Conservation (phyloP, 2,797 vertebrate genomes). For the Ficedula albicollis region DNA sequence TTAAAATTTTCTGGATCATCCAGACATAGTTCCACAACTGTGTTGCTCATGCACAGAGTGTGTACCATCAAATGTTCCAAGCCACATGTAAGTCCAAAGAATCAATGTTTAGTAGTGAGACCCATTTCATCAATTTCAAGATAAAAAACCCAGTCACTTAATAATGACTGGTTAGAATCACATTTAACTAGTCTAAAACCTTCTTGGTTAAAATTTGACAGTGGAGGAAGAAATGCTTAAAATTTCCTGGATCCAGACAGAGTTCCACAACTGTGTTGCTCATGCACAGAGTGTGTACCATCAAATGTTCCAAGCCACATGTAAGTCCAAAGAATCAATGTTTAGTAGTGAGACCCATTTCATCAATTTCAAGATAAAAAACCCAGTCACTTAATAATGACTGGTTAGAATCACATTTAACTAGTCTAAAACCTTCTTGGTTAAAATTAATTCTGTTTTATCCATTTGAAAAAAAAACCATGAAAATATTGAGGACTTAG, state of each 20-base stretch:
- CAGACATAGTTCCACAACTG: background rate
- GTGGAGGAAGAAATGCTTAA: background rate
- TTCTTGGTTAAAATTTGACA: no score
- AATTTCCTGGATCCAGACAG: background rate
- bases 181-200: no score
- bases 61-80: background rate
- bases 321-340: background rate
- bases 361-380: background rate
- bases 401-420: background rate
- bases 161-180: no score
- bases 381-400: fast-evolving
- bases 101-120: background rate
- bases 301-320: background rate
- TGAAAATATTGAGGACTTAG: background rate
- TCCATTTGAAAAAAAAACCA: background rate
- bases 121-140: background rate
- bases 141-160: no score
- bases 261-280: background rate
- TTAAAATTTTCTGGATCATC: background rate
- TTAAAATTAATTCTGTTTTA: background rate
- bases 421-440: background rate
- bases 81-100: background rate
- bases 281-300: background rate
- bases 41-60: background rate
- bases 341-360: background rate